Conservation (phyloP, 2,888 invertebrate genomes). For the Diplolepis rosae region DNA sequence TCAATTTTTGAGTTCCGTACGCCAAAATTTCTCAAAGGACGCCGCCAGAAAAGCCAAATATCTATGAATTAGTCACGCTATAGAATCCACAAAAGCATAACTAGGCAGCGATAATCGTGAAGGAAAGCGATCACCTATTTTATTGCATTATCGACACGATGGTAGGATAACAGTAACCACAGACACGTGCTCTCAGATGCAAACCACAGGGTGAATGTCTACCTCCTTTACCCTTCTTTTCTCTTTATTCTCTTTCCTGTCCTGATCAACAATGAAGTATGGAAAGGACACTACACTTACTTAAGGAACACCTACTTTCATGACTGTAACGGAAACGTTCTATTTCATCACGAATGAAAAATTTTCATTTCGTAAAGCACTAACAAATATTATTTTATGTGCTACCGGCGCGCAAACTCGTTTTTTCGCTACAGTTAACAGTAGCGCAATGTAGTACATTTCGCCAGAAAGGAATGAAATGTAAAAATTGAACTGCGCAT, state of each 20-base stretch:
- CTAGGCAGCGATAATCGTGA: slow-evolving; percentile 20
- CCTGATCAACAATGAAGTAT: slow-evolving; percentile 29
- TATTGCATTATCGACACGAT: slow-evolving; percentile 12
- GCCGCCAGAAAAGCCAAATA: slow-evolving; percentile 17
- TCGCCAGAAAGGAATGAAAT: too few species aligned
- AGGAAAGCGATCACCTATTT: slow-evolving; percentile 24
- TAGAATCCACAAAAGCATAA: slow-evolving; percentile 23
- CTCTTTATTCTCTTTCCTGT: slow-evolving; percentile 21
- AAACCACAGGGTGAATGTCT: slow-evolving; percentile 24
- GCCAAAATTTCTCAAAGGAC: slow-evolving; percentile 17
- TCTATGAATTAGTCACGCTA: slow-evolving; percentile 27
- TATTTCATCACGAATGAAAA: slow-evolving; percentile 27
- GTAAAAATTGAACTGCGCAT: too few species aligned
- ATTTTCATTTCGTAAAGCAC: neutral
- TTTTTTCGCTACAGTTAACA: too few species aligned
- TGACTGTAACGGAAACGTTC: slow-evolving; percentile 28
- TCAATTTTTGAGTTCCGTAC: slow-evolving; percentile 1
- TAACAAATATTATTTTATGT: too few species aligned
- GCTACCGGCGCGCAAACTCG: too few species aligned
- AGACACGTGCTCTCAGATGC: slow-evolving; percentile 22
- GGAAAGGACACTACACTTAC: slow-evolving; percentile 3
- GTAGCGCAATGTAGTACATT: too few species aligned
- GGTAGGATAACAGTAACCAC: slow-evolving; percentile 20
- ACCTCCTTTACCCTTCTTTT: slow-evolving; percentile 2
- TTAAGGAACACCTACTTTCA: slow-evolving; percentile 23